Percentiles rank a stretch among this genome's conserved stretches.
Conservation (phyloP, 2,888 invertebrate genomes). For the Eledona agricola region DNA sequence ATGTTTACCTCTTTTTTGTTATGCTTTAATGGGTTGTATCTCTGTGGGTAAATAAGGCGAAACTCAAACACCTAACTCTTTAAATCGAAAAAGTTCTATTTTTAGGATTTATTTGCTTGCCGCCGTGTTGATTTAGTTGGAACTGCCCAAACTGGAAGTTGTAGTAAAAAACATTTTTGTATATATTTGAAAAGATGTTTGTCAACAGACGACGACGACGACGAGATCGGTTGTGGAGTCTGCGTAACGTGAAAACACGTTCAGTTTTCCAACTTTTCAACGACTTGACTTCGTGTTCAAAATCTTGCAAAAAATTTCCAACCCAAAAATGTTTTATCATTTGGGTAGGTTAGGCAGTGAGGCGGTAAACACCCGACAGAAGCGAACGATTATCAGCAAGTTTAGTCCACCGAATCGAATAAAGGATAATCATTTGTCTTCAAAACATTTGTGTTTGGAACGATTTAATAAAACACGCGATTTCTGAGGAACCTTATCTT, state of each 20-base stretch:
- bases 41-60: slow-evolving; percentile 5
- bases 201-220: neutral
- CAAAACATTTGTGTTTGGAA: neutral
- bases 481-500: slow-evolving; percentile 21
- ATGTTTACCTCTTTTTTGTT: neutral
- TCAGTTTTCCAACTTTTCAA: no score
- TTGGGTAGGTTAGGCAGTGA: neutral
- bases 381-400: slow-evolving; percentile 25
- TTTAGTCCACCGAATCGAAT: slow-evolving; percentile 8
- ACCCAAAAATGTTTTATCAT: no score
- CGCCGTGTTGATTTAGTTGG: slow-evolving; percentile 11
- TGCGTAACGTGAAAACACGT: slow-evolving; percentile 1
- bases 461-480: no score
- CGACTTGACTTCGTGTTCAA: no score
- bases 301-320: slow-evolving; percentile 8
- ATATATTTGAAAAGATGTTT: slow-evolving; percentile 13
- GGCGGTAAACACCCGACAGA: slow-evolving; percentile 11
- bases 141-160: slow-evolving; percentile 9
- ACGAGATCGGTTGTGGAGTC: slow-evolving; percentile 4
- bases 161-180: slow-evolving; percentile 7
- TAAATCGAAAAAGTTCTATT: slow-evolving; percentile 16
- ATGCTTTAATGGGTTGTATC: slow-evolving; percentile 2
- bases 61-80: slow-evolving; percentile 18
- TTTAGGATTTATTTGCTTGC: slow-evolving; percentile 21
- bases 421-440: slow-evolving; percentile 7